Evolutionary conservation across 1,140 invertebrate genomes (phyloP), one percentile per base, ranked within the genome.

Genomic region (Trichonephila clavipes): DNA sequence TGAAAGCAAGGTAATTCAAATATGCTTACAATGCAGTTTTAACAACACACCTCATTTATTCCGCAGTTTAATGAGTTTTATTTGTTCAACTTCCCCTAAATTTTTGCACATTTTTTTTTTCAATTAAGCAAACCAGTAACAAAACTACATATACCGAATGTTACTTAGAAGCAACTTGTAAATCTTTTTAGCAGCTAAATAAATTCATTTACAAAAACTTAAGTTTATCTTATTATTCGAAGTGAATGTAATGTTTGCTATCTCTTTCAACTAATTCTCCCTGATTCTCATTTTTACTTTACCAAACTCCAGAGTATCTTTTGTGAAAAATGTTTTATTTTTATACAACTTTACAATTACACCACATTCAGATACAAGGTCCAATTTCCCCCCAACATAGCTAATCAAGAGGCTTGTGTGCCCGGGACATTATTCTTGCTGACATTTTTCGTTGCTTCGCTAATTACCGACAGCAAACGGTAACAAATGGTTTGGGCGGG

Each of bases 381-480:
- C 81, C 81, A 51, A 83, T 51, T 69, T 83, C 40, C 58, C 51
- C 58, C 83, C 21, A 59, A 59, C 51, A 85, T 16, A 19, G 62
- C 88, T 72, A 69, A 89, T 69, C 64, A 89, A 18, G 64, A 16
- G 88, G 10, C 88, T 58, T 28, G 44, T 21, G 28, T 21, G 85
- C 66, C 66, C 24, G n/a, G 66, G 66, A 69, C 85, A 89, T 89
- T 77, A 69, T 89, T 77, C 88, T 89, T 89, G 88, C 64, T 59
- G 88, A 89, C 66, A 89, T 72, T 89, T 89, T 89, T 89, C 88
- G 18, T 89, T 51, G 66, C 88, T 62, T 40, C 66, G 66, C 64
- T 89, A 89, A 89, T 89, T 89, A 89, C 88, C 88, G 18, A 19
- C 44, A n/a, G 66, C 66, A 77, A 89, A 89, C 24, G 88, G 88